Evolutionary conservation across 2,888 invertebrate genomes (phyloP).

Genomic region (Toxonevra muliebris): DNA sequence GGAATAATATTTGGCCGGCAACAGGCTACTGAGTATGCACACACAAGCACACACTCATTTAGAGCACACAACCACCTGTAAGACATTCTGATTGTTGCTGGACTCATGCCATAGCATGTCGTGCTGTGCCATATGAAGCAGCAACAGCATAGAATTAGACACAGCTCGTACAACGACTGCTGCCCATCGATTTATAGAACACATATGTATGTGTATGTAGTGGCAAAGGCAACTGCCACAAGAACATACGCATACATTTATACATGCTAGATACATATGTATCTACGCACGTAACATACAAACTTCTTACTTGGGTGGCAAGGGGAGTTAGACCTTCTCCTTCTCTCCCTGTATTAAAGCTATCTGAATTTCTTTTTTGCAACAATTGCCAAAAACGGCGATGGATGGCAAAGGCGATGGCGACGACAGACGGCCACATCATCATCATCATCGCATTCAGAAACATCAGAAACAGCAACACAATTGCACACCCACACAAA

Average conservation of each 20-base stretch:
- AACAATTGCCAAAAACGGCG: too few species aligned
- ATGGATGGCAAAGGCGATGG: not conserved
- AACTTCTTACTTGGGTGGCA: too few species aligned
- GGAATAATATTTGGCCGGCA: conserved; percentile 29
- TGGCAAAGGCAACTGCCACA: not conserved
- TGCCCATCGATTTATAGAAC: conserved; percentile 11
- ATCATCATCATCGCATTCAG: not conserved
- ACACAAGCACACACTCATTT: conserved; percentile 27
- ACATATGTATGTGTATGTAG: not conserved
- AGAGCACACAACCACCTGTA: conserved; percentile 38
- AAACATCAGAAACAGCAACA: not conserved
- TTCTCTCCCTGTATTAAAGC: too few species aligned
- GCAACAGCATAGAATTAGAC: not conserved
- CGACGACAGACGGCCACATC: not conserved
- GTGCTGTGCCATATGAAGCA: not conserved
- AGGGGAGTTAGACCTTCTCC: too few species aligned
- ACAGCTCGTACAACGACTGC: not conserved
- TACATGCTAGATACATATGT: not conserved
- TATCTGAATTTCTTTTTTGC: too few species aligned
- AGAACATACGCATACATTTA: not conserved
- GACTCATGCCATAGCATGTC: not conserved
- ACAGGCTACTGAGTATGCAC: conserved; percentile 35
- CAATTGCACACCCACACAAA: conserved; percentile 5
- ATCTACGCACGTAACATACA: too few species aligned
- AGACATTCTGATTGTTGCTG: conserved; percentile 21